phyloP scores from a whole-genome alignment of 35 echinoderm and acorn worm genomes.

The Stichopus chloronotus region DNA sequence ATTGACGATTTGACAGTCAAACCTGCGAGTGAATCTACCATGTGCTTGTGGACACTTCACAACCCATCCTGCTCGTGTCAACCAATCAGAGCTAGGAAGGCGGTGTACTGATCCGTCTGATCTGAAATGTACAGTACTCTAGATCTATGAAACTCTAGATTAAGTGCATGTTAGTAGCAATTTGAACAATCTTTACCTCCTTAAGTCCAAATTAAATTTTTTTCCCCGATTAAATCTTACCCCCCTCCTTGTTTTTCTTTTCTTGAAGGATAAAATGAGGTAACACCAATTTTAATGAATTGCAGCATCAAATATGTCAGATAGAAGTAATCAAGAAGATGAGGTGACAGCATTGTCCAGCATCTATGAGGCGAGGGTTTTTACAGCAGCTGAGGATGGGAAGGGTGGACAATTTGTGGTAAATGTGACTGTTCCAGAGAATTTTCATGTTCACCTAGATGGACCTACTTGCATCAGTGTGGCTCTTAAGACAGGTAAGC shows the following conservation, averaged over 20 bases:
- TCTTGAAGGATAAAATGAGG: conserved; percentile 10
- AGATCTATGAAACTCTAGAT: too few species aligned
- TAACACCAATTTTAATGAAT: not conserved
- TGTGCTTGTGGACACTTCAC: too few species aligned
- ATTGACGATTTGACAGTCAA: too few species aligned
- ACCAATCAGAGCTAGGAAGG: too few species aligned
- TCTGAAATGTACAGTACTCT: too few species aligned
- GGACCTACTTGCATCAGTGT: not conserved
- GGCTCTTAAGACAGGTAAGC: conserved; percentile 45
- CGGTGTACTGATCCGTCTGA: too few species aligned
- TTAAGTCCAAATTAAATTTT: not conserved
- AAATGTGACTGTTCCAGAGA: conserved; percentile 51
- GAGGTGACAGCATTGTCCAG: conserved; percentile 58
- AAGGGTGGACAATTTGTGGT: conserved; percentile 63
- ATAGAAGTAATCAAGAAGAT: conserved; percentile 62
- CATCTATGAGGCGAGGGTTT: conserved; percentile 71
- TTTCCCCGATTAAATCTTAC: not conserved
- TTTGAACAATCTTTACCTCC: too few species aligned
- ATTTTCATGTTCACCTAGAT: not conserved
- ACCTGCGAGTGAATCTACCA: too few species aligned
- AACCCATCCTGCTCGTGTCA: too few species aligned
- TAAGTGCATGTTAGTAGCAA: too few species aligned
- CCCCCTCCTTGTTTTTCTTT: not conserved
- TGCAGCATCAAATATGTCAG: not conserved
- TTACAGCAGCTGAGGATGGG: conserved; percentile 56